phyloP scores from a whole-genome alignment of 2,797 vertebrate genomes.

The Mus minutoides region DNA sequence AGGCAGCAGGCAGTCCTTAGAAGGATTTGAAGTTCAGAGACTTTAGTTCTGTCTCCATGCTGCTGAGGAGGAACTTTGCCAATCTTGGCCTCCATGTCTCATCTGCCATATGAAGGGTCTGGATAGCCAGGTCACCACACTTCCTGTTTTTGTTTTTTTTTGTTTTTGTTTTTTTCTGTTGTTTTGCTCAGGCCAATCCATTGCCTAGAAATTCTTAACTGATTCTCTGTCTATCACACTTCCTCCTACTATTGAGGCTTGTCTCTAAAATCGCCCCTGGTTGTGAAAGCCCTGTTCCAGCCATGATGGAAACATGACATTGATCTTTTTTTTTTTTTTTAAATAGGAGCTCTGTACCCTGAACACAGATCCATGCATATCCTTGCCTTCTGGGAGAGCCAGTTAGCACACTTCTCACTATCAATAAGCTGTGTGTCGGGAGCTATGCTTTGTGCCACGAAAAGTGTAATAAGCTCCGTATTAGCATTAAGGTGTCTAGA shows the following conservation, averaged over 20 bases:
- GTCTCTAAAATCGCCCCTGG: not conserved
- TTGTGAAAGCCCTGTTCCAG: not conserved
- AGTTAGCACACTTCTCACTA: not conserved
- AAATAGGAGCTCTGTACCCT: not conserved
- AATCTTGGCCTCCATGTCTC: rapidly evolving
- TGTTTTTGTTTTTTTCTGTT: not conserved
- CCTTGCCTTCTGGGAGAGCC: not conserved
- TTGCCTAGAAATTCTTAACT: not conserved
- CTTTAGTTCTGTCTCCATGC: not conserved
- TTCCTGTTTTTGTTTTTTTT: not conserved
- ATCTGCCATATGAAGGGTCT: not conserved
- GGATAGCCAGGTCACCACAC: not conserved
- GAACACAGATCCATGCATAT: not conserved
- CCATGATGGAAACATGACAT: rapidly evolving
- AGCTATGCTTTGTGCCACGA: not conserved
- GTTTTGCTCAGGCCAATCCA: not conserved
- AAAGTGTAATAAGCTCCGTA: not conserved
- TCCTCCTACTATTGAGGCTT: not conserved
- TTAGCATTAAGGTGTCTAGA: not conserved
- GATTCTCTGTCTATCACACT: not conserved
- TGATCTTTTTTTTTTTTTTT: not conserved
- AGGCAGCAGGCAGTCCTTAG: not conserved
- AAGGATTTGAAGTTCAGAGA: not conserved
- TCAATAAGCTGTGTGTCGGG: not conserved
- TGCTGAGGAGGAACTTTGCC: not conserved